Conservation (phyloP, 2,113 vertebrate species). For the chimpanzee (Pan troglodytes) region NHGRI_mPanTro3-v2.1_pri NC_072398.2:20920501-20921000, state of each 20-base stretch:
- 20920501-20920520: no score
- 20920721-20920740: not conserved
- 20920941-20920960: not conserved
- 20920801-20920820: not conserved
- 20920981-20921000: not conserved
- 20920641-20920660: not conserved
- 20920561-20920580: not conserved
- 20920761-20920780: not conserved
- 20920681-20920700: not conserved
- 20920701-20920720: not conserved
- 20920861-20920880: not conserved
- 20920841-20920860: no score
- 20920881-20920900: not conserved
- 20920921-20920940: not conserved
- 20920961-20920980: not conserved
- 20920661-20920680: not conserved
- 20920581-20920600: not conserved
- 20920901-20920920: no score
- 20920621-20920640: not conserved
- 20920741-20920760: not conserved
- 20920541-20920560: no score
- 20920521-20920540: no score
- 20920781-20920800: not conserved
- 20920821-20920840: not conserved
- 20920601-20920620: not conserved